Base-by-base conservation (phyloP, 2,888 invertebrate genomes). In the Ormyrus thymus region DNA sequence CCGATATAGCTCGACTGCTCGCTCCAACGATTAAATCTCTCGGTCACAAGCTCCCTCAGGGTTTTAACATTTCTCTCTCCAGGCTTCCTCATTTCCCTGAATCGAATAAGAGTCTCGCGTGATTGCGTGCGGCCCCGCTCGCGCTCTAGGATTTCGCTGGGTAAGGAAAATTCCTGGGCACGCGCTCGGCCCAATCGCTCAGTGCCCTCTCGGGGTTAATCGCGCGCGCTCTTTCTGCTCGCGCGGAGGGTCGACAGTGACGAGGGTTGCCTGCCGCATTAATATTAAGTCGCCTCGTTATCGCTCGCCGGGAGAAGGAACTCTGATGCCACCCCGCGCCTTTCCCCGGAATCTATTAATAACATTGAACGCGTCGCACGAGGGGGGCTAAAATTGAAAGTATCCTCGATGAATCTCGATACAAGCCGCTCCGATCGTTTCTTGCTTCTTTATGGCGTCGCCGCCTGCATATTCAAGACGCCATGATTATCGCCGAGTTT, bases 51-150 rank as follows among this genome's bases (percentile, higher is more conserved):
- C 55, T n/a, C 66, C 51, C 9, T 8, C 50, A 29, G 8, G 6
- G 29, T 4, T 46, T 11, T 64, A 62, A 62, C 59, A 29, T 29
- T 29, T 29, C 8, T 11, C 53, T 7, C 29, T 53, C 7, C 13
- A 3, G 29, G 29, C 29, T 29, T 29, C 11, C 29, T 7, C 55
- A 45, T 15, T 43, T 68, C 13, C 1, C 48, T 29, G n/a, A 58
- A 69, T 11, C 7, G 53, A 82, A 84, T 83, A 85, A 83, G 83
- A 79, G 77, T 82, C 82, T 85, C 82, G 84, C 84, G 83, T 86
- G 86, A 86, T 87, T 83, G 84, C 84, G 84, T 86, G 86, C 8
- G 9, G 29, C 29, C 29, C 29, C 15, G n/a, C 8, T 43, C 50
- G 9, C 15, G 11, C 8, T 81, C 74, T 80, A 70, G 53, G 73